Conservation (phyloP, 2,113 vertebrate species). For the Delphinus delphis region DNA sequence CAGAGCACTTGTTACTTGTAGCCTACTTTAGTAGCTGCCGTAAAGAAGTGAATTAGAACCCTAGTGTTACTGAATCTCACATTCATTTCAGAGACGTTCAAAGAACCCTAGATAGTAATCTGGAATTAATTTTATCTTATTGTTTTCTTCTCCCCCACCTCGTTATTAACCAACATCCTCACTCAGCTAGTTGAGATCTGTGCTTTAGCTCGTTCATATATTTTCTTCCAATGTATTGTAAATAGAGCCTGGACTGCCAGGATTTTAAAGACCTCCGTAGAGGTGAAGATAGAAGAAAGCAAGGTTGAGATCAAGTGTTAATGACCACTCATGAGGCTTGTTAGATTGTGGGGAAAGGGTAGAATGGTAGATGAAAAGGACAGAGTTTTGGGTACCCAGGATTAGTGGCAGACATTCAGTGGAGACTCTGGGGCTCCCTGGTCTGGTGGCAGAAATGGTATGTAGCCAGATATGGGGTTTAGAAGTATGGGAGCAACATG, state of each 20-base stretch:
- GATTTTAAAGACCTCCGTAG: neutral
- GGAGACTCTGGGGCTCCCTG: neutral
- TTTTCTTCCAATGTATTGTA: neutral
- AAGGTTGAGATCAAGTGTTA: neutral
- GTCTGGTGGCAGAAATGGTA: neutral
- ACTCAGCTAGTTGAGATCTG: neutral
- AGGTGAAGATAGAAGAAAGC: neutral
- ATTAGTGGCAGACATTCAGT: neutral
- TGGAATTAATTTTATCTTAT: neutral
- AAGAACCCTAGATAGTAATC: neutral
- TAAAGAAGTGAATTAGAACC: neutral
- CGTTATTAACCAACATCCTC: neutral
- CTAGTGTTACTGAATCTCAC: neutral
- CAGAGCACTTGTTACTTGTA: neutral
- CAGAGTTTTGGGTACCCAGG: neutral
- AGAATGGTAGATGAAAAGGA: neutral
- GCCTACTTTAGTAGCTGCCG: neutral
- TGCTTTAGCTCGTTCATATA: neutral
- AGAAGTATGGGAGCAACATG: neutral
- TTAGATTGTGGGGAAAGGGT: neutral
- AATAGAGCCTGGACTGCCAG: neutral
- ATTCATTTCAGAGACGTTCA: neutral
- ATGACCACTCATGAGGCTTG: neutral
- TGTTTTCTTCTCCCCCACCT: neutral
- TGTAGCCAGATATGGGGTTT: neutral